phyloP scores from a whole-genome alignment of 2,888 invertebrate genomes.

The Melieria omissa region DNA sequence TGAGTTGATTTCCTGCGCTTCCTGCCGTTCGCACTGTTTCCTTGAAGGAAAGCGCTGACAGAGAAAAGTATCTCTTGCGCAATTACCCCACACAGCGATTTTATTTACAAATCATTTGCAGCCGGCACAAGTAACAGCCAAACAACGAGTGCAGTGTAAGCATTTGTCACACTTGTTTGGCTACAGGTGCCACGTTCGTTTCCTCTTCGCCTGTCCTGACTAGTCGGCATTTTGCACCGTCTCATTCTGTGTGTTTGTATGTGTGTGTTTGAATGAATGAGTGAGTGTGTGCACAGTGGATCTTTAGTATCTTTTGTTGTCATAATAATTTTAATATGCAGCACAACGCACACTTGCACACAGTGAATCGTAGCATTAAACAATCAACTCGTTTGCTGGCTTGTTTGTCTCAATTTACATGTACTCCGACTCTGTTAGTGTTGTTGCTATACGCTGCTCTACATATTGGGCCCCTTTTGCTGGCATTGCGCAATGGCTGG shows the following conservation, averaged over 20 bases:
- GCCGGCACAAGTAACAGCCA: background rate
- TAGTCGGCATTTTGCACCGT: too few relatives aligned
- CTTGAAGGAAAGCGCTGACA: too few relatives aligned
- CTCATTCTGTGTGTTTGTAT: background rate
- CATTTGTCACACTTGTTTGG: too few relatives aligned
- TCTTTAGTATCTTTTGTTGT: background rate
- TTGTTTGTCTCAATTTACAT: slow-evolving; percentile 30
- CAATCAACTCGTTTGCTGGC: slow-evolving; percentile 23
- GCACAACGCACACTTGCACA: background rate
- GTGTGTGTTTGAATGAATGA: too few relatives aligned
- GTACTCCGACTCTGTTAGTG: too few relatives aligned
- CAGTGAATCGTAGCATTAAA: background rate
- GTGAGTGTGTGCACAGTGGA: background rate
- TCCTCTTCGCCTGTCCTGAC: too few relatives aligned
- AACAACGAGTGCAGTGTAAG: too few relatives aligned
- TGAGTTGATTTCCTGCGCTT: too few relatives aligned
- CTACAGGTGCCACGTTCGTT: too few relatives aligned
- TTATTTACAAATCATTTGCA: slow-evolving; percentile 28
- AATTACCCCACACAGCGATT: background rate
- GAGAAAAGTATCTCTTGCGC: too few relatives aligned
- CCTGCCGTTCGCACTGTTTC: too few relatives aligned
- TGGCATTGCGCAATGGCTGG: too few relatives aligned
- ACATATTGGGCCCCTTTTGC: background rate
- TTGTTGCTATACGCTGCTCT: background rate
- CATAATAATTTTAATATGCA: background rate